Evolutionary conservation across 2,113 vertebrate genomes (phyloP), one percentile per base, ranked within the genome.

Genomic region (Gymnorhina tibicen): DNA sequence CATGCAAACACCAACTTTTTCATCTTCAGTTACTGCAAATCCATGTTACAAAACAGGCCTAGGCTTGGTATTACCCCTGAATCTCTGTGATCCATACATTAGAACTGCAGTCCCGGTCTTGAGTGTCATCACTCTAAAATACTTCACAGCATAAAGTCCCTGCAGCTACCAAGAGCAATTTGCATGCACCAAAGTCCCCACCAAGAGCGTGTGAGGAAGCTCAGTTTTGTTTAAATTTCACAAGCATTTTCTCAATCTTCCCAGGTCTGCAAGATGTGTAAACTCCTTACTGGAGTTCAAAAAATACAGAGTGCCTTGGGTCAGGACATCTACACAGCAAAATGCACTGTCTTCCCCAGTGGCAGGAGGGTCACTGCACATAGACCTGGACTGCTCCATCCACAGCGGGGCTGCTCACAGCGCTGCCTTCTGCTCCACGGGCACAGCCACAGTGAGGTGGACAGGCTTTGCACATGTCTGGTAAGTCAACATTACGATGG

Each of bases 351-450:
- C 10, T 27, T 70, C 20, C 55, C 33, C 49, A 39, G 11, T 0
- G 2, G 22, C 50, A 77, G 28, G 12, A 87, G 13, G 24, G 3
- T 37, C 8, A 0, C 28, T 73, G 58, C 75, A 49, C 49, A 33
- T 0, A 58, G 32, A 21, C 22, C 55, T 37, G 73, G 69, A 18
- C 32, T 78, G 77, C 42, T 44, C 17, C 42, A 42, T 42, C 20
- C 42, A 19, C 10, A 1, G 1, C 0, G 0, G 35, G 22, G 26
- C 16, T 87, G 59, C 72, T 66, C 28, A 49, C 1, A 5, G 58
- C 0, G 0, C 32, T 81, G 49, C 49, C 32, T 83, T 30, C 63
- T 69, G 46, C 37, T 17, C 7, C 58, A 56, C 52, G 42, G 39
- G 9, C 78, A 50, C 60, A n/a, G 69, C 6, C 74, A 53, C 46